Percentiles rank a stretch among this genome's conserved stretches.
These are phyloP conservation scores for Formica aserva DNA, from an alignment of 2,888 invertebrate species.

Conservation along the genomic window DNA sequence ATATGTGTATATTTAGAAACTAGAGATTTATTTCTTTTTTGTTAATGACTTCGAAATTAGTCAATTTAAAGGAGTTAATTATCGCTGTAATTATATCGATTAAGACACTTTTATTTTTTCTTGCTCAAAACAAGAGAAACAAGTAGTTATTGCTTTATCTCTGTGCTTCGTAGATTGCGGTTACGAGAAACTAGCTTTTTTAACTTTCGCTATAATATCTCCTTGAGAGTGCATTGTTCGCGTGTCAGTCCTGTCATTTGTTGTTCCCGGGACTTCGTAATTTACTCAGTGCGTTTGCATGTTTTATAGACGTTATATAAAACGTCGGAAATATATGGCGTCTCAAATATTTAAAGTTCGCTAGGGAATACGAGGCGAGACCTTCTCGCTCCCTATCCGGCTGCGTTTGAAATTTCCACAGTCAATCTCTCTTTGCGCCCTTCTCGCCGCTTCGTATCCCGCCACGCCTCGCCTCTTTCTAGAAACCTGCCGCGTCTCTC, in stretches of 20 bases:
- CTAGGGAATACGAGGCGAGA: slow-evolving; percentile 48
- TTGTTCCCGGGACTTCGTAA: slow-evolving; percentile 48
- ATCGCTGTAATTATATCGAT: not conserved
- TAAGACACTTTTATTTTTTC: not conserved
- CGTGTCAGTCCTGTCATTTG: slow-evolving; percentile 49
- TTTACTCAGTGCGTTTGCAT: slow-evolving; percentile 56
- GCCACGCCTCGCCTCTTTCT: not conserved
- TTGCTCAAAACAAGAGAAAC: slow-evolving; percentile 6
- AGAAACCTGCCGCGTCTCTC: not conserved
- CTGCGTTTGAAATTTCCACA: slow-evolving; percentile 53
- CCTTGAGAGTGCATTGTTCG: slow-evolving; percentile 14
- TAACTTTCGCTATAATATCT: slow-evolving; percentile 41
- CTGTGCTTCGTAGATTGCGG: not conserved
- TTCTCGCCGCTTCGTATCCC: slow-evolving; percentile 12
- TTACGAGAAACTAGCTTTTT: slow-evolving; percentile 12
- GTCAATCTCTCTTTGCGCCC: slow-evolving; percentile 59
- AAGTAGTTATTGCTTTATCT: not conserved
- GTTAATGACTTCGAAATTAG: not conserved
- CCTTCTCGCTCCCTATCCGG: slow-evolving; percentile 38
- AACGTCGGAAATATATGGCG: slow-evolving; percentile 54
- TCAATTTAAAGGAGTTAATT: not conserved
- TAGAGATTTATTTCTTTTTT: not conserved
- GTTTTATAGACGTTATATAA: slow-evolving; percentile 54
- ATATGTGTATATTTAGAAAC: not conserved
- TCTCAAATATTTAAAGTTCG: slow-evolving; percentile 56